Conservation (phyloP, 2,113 vertebrate species). For the Paramisgurnus dabryanus region DNA sequence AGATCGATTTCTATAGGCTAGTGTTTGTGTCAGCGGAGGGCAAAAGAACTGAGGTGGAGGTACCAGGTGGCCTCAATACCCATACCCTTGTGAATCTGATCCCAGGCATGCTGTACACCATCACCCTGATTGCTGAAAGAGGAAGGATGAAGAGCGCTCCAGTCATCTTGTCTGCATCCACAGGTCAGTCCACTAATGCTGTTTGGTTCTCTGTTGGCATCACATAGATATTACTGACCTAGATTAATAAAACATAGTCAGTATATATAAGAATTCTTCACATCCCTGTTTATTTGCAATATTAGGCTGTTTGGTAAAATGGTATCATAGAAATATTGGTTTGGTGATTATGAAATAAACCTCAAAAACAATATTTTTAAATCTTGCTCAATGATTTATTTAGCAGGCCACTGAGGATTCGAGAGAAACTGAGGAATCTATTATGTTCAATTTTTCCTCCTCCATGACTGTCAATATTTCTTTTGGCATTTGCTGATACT, state of each 20-base stretch:
- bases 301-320: too few relatives aligned
- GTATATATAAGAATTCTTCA: constrained; percentile 2
- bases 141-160: constrained; percentile 85
- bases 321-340: background rate
- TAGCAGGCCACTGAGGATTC: background rate
- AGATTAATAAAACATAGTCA: background rate
- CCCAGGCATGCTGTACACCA: constrained; percentile 81
- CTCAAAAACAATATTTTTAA: background rate
- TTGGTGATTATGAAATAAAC: background rate
- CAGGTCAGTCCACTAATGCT: constrained; percentile 75
- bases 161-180: constrained; percentile 74
- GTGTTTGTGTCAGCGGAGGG: constrained; percentile 70
- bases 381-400: constrained; percentile 8
- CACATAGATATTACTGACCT: background rate
- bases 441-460: constrained; percentile 11
- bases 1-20: constrained; percentile 86
- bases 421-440: background rate
- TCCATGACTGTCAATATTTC: constrained; percentile 29
- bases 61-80: constrained; percentile 76
- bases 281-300: background rate
- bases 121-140: constrained; percentile 84
- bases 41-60: constrained; percentile 70
- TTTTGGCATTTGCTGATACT: constrained; percentile 33
- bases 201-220: background rate
- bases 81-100: constrained; percentile 76